Evolutionary conservation across 1,140 invertebrate species (phyloP), one percentile per base, ranked within the genome.

Genomic region (Pseudomyrmex gracilis): DNA sequence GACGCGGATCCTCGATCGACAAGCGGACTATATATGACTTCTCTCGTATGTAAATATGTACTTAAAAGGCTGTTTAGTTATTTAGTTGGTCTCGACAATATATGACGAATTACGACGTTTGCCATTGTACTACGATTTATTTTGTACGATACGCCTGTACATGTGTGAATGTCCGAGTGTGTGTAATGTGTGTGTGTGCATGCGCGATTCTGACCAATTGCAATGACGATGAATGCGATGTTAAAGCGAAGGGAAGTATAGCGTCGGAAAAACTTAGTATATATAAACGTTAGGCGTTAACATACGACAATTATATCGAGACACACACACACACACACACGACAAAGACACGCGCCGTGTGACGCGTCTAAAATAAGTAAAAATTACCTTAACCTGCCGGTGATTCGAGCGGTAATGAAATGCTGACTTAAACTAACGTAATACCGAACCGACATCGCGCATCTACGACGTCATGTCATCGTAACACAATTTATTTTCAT

Each of bases 31-130:
- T 34, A 34, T 34, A 34, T n/a, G n/a, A n/a, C 86, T 82, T 83
- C 87, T 74, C 84, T 90, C 84, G 73, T 71, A 76, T 92, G 91
- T 92, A 92, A 89, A 92, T 92, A 92, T 90, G 91, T 92, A 92
- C 90, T 84, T 87, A 90, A 86, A 89, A 85, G 63, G 85, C 53
- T 80, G 82, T 91, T 92, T 91, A 92, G 84, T 90, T 90, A 77
- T 90, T 92, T 90, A 88, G 88, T 91, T 92, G 71, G 53, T 90
- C 87, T 92, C 70, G 91, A 92, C 89, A 92, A 92, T 92, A 92
- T 85, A 55, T 67, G 82, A 84, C 71, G 68, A 34, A 83, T 80
- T 73, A 84, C 74, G 70, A 86, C 82, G 57, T 85, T 74, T 76
- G 70, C 82, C 68, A 73, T 86, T 86, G 49, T 82, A 76, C 61